phyloP scores from a whole-genome alignment of 2,797 vertebrate species.

The Karalla daura region DNA sequence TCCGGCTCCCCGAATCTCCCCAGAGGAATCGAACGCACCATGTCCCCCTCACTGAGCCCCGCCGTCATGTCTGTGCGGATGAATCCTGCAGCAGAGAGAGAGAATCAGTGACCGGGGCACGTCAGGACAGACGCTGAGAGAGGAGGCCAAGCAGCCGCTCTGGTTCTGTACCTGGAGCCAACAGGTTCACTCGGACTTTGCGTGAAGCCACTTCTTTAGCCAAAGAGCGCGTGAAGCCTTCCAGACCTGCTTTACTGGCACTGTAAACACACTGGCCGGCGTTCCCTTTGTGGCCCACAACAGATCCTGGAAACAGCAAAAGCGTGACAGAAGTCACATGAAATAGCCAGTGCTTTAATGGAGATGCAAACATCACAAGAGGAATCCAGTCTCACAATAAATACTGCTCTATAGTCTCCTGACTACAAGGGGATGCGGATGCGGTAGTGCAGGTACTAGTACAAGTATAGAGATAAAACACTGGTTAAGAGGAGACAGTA shows the following conservation, averaged over 20 bases:
- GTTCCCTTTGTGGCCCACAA: slow-evolving; percentile 91
- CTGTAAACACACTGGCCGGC: slow-evolving; percentile 91
- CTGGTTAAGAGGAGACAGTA: too few species aligned
- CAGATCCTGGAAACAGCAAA: slow-evolving; percentile 84
- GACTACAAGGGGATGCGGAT: too few species aligned
- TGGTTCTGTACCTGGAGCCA: slow-evolving; percentile 88
- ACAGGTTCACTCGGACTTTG: slow-evolving; percentile 91
- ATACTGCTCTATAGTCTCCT: too few species aligned
- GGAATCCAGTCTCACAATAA: too few species aligned
- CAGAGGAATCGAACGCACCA: slow-evolving; percentile 83
- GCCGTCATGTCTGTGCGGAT: slow-evolving; percentile 94
- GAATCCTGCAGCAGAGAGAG: slow-evolving; percentile 82
- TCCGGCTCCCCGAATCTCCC: slow-evolving; percentile 89
- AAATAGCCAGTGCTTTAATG: too few species aligned
- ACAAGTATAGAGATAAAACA: too few species aligned
- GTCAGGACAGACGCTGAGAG: too few species aligned
- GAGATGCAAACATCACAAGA: too few species aligned
- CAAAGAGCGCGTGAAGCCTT: slow-evolving; percentile 93
- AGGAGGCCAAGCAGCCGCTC: not conserved
- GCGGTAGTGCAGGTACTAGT: too few species aligned
- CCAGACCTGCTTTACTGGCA: slow-evolving; percentile 91
- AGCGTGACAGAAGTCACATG: not conserved
- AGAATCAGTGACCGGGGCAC: not conserved
- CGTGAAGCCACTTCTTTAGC: slow-evolving; percentile 94
- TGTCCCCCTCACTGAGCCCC: slow-evolving; percentile 83